Conservation (phyloP, 2,113 vertebrate species). For the Lepus europaeus region DNA sequence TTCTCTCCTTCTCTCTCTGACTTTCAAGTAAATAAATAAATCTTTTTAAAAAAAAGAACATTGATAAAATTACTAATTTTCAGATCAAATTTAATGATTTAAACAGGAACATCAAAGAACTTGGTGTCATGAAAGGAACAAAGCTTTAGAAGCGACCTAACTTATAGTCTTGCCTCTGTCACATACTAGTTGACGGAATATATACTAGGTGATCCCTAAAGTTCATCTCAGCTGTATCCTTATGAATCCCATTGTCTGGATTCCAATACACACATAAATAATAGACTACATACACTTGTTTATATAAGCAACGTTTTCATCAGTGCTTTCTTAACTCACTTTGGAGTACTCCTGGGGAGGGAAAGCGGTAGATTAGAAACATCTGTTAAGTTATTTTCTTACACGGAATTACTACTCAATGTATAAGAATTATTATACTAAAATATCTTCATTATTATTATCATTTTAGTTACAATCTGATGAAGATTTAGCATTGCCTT, state of each 20-base stretch:
- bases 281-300: slow-evolving; percentile 22
- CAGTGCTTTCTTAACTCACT: slow-evolving; percentile 56
- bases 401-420: slow-evolving; percentile 18
- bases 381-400: slow-evolving; percentile 59
- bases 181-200: slow-evolving; percentile 50
- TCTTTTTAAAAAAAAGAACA: background rate
- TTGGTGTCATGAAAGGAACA: background rate
- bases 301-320: slow-evolving; percentile 45
- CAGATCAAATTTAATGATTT: slow-evolving; percentile 45
- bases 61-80: slow-evolving; percentile 37
- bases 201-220: slow-evolving; percentile 1
- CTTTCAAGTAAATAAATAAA: no score
- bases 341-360: slow-evolving; percentile 32
- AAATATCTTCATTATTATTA: slow-evolving; percentile 38
- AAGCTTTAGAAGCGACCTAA: slow-evolving; percentile 35
- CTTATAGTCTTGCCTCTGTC: slow-evolving; percentile 43
- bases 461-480: slow-evolving; percentile 57
- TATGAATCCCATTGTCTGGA: slow-evolving; percentile 43
- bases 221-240: slow-evolving; percentile 60
- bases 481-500: slow-evolving; percentile 62
- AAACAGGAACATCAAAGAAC: background rate
- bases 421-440: slow-evolving; percentile 64
- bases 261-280: slow-evolving; percentile 61
- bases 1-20: no score
- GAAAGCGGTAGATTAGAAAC: background rate